Conservation (phyloP, 2,113 vertebrate species). For the Raja brachyura region DNA sequence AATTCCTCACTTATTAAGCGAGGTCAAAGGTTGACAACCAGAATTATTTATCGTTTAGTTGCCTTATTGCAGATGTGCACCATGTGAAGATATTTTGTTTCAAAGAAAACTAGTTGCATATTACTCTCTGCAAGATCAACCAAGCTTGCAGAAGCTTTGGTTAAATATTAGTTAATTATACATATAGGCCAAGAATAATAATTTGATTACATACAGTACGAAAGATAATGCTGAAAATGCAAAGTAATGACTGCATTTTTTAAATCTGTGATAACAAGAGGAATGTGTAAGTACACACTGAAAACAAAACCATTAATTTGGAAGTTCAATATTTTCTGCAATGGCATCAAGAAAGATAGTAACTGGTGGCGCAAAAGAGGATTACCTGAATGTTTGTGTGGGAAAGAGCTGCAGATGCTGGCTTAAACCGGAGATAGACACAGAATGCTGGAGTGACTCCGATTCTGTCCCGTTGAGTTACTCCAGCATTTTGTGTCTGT, state of each 20-base stretch:
- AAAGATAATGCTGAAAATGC: too few relatives aligned
- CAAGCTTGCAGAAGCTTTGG: neutral
- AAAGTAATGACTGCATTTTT: neutral
- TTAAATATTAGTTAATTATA: neutral
- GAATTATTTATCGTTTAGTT: slow-evolving; percentile 32
- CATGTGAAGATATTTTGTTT: slow-evolving; percentile 35
- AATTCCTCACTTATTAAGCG: slow-evolving; percentile 29
- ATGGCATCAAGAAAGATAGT: neutral
- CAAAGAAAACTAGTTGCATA: slow-evolving; percentile 30
- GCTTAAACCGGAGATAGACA: too few relatives aligned
- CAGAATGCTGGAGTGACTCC: too few relatives aligned
- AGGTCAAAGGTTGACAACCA: slow-evolving; percentile 35
- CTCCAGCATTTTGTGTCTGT: too few relatives aligned
- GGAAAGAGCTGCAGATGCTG: too few relatives aligned
- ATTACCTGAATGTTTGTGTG: too few relatives aligned
- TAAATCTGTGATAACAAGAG: neutral
- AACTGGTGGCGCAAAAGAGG: too few relatives aligned
- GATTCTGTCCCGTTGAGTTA: too few relatives aligned
- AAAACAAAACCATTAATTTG: neutral
- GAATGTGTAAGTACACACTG: too few relatives aligned
- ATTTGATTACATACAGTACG: neutral
- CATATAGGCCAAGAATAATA: neutral
- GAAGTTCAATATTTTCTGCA: neutral
- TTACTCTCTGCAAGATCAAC: neutral
- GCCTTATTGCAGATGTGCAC: slow-evolving; percentile 15